phyloP scores from a whole-genome alignment of 2,888 invertebrate species.

The Philereme transversata region DNA sequence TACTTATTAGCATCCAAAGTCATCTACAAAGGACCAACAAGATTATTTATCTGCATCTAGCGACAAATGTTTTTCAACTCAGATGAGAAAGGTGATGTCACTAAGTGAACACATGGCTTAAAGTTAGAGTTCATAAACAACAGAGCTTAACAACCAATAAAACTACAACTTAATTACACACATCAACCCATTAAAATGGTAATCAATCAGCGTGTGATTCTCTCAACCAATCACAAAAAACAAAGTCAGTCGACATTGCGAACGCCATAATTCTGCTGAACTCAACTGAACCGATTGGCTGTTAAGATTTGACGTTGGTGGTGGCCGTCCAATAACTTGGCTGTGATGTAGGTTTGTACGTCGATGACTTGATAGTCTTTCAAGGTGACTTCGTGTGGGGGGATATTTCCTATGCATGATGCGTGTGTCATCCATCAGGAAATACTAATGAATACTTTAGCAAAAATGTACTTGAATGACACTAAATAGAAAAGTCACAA shows the following conservation, averaged over 20 bases:
- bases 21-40: too few relatives aligned
- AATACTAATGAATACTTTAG: not conserved
- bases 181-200: slow-evolving; percentile 3
- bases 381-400: slow-evolving; percentile 10
- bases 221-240: slow-evolving; percentile 19
- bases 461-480: too few relatives aligned
- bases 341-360: slow-evolving; percentile 8
- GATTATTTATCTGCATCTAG: too few relatives aligned
- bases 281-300: slow-evolving; percentile 21
- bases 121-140: too few relatives aligned
- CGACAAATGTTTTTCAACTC: too few relatives aligned
- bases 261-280: slow-evolving; percentile 16
- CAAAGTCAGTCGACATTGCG: slow-evolving; percentile 5
- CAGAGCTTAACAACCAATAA: slow-evolving; percentile 12
- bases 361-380: not conserved
- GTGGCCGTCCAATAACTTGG: slow-evolving; percentile 19
- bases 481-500: too few relatives aligned
- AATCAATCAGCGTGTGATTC: slow-evolving; percentile 6
- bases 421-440: slow-evolving; percentile 1
- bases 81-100: too few relatives aligned
- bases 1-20: too few relatives aligned
- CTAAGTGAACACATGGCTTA: too few relatives aligned
- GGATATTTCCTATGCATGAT: slow-evolving; percentile 8
- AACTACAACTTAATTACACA: slow-evolving; percentile 3
- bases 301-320: slow-evolving; percentile 5